phyloP scores from a whole-genome alignment of 1,140 invertebrate species.

The Platyscapa corneri region DNA sequence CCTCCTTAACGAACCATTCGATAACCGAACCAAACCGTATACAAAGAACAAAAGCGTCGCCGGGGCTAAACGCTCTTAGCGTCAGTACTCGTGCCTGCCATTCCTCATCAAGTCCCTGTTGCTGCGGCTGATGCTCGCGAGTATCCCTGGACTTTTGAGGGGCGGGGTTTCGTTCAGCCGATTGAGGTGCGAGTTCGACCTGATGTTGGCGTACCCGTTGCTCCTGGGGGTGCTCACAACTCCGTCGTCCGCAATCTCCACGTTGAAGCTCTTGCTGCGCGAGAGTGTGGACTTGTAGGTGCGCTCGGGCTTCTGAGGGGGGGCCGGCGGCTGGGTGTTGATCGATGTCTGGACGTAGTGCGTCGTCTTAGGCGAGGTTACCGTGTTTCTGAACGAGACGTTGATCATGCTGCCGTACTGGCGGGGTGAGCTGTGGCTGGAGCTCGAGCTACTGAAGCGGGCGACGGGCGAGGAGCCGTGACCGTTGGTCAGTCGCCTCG shows the following conservation, averaged over 20 bases:
- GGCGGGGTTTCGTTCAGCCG: constrained; percentile 82
- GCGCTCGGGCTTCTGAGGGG: constrained; percentile 81
- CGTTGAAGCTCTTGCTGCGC: constrained; percentile 90
- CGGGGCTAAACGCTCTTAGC: neutral
- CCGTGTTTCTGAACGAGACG: constrained; percentile 82
- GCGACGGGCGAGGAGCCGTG: constrained; percentile 52
- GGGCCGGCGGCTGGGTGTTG: constrained; percentile 65
- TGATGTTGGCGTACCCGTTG: constrained; percentile 73
- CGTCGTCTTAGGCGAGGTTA: constrained; percentile 65
- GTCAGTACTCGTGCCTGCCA: constrained; percentile 61
- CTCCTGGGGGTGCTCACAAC: constrained; percentile 34
- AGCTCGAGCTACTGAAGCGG: constrained; percentile 49
- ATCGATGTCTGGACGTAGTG: constrained; percentile 57
- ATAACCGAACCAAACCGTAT: no score
- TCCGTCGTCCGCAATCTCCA: constrained; percentile 76
- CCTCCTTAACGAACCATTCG: neutral
- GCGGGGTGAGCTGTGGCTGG: constrained; percentile 52
- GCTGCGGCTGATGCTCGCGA: constrained; percentile 87
- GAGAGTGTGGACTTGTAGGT: constrained; percentile 84
- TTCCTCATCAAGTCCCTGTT: constrained; percentile 81
- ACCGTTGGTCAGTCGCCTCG: constrained; percentile 30
- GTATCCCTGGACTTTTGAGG: constrained; percentile 87
- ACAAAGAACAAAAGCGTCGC: neutral
- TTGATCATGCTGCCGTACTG: constrained; percentile 82
- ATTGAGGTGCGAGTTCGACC: constrained; percentile 84